These are phyloP conservation scores for Entelurus aequoreus DNA, from an alignment of 2,113 vertebrate genomes.

Conservation along the genomic window DNA sequence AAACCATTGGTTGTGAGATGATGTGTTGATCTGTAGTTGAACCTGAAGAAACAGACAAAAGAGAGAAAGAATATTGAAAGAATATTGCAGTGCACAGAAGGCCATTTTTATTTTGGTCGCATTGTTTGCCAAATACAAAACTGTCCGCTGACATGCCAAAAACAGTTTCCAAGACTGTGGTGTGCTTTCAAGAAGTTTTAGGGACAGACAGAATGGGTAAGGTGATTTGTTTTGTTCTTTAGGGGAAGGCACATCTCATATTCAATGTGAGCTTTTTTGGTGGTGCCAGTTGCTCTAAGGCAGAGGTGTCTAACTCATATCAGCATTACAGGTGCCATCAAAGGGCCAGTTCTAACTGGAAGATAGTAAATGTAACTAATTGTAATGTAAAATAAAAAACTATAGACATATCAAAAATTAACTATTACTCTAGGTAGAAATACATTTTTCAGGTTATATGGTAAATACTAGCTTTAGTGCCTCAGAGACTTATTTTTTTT, in stretches of 20 bases:
- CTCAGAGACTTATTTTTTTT: too few species aligned
- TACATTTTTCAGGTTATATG: too few species aligned
- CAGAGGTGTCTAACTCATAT: too few species aligned
- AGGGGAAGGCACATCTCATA: constrained; percentile 3
- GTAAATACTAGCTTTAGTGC: too few species aligned
- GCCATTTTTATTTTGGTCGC: constrained; percentile 15
- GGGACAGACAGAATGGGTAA: constrained; percentile 11
- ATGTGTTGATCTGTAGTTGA: constrained; percentile 99
- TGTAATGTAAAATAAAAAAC: constrained; percentile 12
- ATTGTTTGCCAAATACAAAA: constrained; percentile 8
- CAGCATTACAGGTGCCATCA: too few species aligned
- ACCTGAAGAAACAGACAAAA: constrained; percentile 71
- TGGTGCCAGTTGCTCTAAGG: constrained; percentile 33
- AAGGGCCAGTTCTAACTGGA: too few species aligned
- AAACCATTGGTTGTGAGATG: constrained; percentile 98
- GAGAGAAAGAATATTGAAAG: not conserved
- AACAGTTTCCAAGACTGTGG: not conserved
- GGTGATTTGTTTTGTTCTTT: constrained; percentile 17
- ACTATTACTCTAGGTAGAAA: too few species aligned
- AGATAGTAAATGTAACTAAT: too few species aligned
- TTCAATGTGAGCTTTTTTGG: constrained; percentile 32
- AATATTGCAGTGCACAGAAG: constrained; percentile 2
- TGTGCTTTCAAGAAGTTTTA: constrained; percentile 30
- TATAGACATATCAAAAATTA: not conserved
- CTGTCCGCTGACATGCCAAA: constrained; percentile 5